Percentiles rank a stretch among this genome's conserved stretches.
phyloP scores from a whole-genome alignment of 2,888 invertebrate species.

The Agonopterix subpropinquella region DNA sequence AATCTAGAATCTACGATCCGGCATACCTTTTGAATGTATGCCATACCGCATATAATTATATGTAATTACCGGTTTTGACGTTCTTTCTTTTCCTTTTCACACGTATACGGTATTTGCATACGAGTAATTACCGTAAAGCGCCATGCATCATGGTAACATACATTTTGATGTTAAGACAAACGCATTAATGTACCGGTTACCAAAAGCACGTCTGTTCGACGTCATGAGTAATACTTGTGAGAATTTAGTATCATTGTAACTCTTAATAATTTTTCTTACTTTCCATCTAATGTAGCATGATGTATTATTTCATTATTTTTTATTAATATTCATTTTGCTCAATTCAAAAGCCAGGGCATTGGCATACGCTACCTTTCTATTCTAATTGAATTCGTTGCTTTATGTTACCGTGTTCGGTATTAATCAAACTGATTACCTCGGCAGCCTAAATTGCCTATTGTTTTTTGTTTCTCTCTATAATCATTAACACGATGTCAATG shows the following conservation, averaged over 20 bases:
- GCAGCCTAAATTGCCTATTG: conserved; percentile 72
- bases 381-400: conserved; percentile 71
- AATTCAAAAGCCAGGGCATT: conserved; percentile 91
- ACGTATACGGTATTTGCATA: conserved; percentile 72
- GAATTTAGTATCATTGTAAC: conserved; percentile 53
- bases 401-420: conserved; percentile 69
- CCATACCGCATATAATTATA: conserved; percentile 69
- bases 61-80: conserved; percentile 68
- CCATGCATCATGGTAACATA: conserved; percentile 61
- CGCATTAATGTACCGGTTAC: conserved; percentile 51
- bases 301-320: conserved; percentile 65
- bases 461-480: conserved; percentile 61
- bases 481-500: conserved; percentile 78
- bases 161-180: conserved; percentile 69
- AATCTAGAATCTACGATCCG: conserved; percentile 67
- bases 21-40: conserved; percentile 65
- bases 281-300: conserved; percentile 73
- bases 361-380: conserved; percentile 80
- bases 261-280: conserved; percentile 60
- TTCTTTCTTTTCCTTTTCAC: conserved; percentile 71
- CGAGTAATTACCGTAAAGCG: conserved; percentile 65
- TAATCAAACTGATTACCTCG: conserved; percentile 74
- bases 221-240: conserved; percentile 61
- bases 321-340: conserved; percentile 71
- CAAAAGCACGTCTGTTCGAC: conserved; percentile 57